Conservation (phyloP, 2,113 vertebrate species). For the Cranoglanis bouderius region DNA sequence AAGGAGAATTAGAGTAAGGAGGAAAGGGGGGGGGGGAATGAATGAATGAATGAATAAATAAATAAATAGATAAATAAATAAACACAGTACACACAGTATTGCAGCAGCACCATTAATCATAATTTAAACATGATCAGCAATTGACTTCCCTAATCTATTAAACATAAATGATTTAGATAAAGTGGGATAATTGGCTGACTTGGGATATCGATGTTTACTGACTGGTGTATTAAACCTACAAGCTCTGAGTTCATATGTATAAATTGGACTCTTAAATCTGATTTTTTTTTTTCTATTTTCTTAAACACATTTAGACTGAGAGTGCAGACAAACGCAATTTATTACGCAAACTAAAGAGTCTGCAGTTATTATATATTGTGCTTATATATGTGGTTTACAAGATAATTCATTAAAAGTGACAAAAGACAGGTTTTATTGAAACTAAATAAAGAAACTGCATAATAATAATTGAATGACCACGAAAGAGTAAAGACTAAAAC, state of each 20-base stretch:
- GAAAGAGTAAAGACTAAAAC: not conserved
- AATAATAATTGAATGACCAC: not conserved
- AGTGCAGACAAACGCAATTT: not conserved
- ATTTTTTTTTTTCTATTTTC: not conserved
- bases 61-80: not conserved
- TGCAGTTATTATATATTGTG: not conserved
- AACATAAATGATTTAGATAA: not conserved
- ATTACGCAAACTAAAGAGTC: not conserved
- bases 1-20: not conserved
- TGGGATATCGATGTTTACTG: not conserved
- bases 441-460: not conserved
- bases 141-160: not conserved
- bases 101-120: conserved; percentile 1
- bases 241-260: not conserved
- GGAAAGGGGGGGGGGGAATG: too few species aligned
- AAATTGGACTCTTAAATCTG: not conserved
- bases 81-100: not conserved
- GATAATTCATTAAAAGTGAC: not conserved
- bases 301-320: not conserved
- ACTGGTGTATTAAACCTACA: not conserved
- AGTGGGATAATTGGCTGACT: not conserved
- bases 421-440: not conserved
- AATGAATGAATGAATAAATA: too few species aligned
- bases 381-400: not conserved
- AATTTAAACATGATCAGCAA: not conserved